Evolutionary conservation across 2,797 vertebrate genomes (phyloP), one percentile per base, ranked within the genome.

Genomic region (Onychomys leucogaster): DNA sequence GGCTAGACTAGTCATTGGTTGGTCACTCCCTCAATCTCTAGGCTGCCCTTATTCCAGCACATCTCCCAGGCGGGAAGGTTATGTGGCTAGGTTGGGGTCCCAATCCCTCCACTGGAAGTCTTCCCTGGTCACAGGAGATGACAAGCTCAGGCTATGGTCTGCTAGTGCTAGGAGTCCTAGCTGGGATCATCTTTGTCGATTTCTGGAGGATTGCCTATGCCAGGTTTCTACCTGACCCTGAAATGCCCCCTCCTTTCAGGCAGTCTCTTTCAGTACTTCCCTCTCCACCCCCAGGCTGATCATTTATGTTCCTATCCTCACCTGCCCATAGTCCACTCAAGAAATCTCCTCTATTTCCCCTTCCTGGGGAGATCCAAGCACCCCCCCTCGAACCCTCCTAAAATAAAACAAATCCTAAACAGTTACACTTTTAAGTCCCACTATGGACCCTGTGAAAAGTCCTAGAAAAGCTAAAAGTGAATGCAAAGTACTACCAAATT

Each of bases 371-470:
- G n/a, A 41, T 75, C 10, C 19, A 34, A 37, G 71, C 14, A 5
- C 21, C n/a, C 0, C n/a, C 16, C 25, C 23, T 12, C 5, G 4
- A 23, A 73, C 21, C 2, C 71, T 13, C 10, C 37, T 63, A 63
- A 83, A 87, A 73, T 52, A 57, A 73, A 73, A 32, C 27, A 97
- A 93, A 92, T 90, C 65, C 92, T 41, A 89, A 96, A 87, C 90
- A 4, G 14, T 71, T 80, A 93, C 84, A 85, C 78, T 55, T 25
- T 34, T 73, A 88, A 94, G 32, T 43, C 83, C 13, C 29, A 37
- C 63, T 77, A 71, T 80, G 17, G 71, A 96, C 90, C 85, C 8
- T 34, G 46, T 17, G 1, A 27, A 55, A 81, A 80, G 16, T 71
- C 76, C 41, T 83, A 82, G n/a, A 90, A 91, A 81, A 17, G 0